Base-by-base conservation (phyloP, 2,888 invertebrate genomes). In the Erebia ligea region DNA sequence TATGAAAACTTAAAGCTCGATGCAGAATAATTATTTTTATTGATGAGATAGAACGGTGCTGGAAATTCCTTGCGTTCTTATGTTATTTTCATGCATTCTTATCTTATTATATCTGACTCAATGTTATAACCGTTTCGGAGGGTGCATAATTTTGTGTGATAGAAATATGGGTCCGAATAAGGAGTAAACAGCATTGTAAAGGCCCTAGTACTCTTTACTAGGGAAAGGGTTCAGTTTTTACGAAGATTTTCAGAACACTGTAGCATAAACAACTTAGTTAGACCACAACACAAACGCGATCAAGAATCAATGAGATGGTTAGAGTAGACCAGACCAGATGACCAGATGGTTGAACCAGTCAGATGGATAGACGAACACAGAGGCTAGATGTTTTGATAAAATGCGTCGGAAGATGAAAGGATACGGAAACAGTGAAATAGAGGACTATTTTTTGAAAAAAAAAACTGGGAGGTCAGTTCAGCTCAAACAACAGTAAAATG, bases 81-180 rank as follows among this genome's bases (percentile, higher is more conserved):
- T 50, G 6, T 34, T 34, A 45, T 45, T 62, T 40, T 21, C 62
- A 48, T 64, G 21, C 52, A 40, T 64, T 64, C 13, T 17, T 52
- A 52, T 17, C 17, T 34, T 64, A 52, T 40, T 11, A n/a, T 64
- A 62, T 62, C 64, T 34, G 34, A n/a, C 3, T 66, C 15, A 15
- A 42, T n/a, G 42, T 19, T 45, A 56, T 21, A 66, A 56, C 15
- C 42, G 45, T 66, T 66, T 56, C 15, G 21, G 17, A 66, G 42
- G 66, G 66, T 42, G 42, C 56, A 66, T 66, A 40, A 42, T 56
- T 56, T 66, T 40, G 40, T 42, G 45, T 62, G 6, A 17, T 42
- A 21, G 61, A 45, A 42, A 61, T 19, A 62, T 62, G 15, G 1
- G 8, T 21, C 13, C 19, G 21, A 62, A 62, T 42, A 19, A 3